Base-by-base conservation (phyloP, 2,113 vertebrate genomes). In the Uria aalge region DNA sequence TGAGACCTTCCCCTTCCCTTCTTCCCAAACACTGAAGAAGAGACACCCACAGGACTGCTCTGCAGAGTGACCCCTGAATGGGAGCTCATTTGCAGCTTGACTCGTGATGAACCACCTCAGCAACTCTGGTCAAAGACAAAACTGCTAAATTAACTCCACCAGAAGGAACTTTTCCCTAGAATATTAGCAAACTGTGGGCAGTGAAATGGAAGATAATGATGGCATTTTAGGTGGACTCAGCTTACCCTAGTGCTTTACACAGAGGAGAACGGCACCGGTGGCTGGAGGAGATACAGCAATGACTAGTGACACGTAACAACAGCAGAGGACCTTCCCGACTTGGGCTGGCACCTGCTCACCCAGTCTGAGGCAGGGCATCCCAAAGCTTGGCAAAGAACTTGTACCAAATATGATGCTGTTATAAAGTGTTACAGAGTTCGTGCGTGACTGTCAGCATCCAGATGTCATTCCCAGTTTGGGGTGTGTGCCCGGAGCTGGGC, bases 361-460 rank as follows among this genome's bases (percentile, higher is more conserved):
- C 6, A 10, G 16, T 1, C 47, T 41, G 24, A 55, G n/a, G n/a
- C 3, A 3, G 30, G 32, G 52, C 18, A 50, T 20, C 38, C 18
- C 45, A 45, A 15, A 21, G 40, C 38, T 18, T 52, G 38, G 12
- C 34, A 21, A 55, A 48, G 72, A 34, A 8, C 57, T 55, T 7
- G 36, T 12, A 21, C 41, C 53, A 62, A 62, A 55, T 8, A 9
- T 0, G 3, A 8, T 6, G 6, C 17, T 52, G n/a, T 18, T 19
- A 19, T 1, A 30, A 26, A 22, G 8, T 8, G 23, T 9, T 40
- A 15, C 4, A 12, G 40, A 60, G 69, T 23, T 38, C 34, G 5
- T 0, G 6, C 2, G 3, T 5, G 19, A 26, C 36, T 18, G 38
- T 40, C 8, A 34, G 48, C n/a, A 5, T 19, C 14, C 2, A 8